These are phyloP conservation scores for Anguilla obscura DNA, from an alignment of 2,797 vertebrate species.

Conservation along the genomic window DNA sequence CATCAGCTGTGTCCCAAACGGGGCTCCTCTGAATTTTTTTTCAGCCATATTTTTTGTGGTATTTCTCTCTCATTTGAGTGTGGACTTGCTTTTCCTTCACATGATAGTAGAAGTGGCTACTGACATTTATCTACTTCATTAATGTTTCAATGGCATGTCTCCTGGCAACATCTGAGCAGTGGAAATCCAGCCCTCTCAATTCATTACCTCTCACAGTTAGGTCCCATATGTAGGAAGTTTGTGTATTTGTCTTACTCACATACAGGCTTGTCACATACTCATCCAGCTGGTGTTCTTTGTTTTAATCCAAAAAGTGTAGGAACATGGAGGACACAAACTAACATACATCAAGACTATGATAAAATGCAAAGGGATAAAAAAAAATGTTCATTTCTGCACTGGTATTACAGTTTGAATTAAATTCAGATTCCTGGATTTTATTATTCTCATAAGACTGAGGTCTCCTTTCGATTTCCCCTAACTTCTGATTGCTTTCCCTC, in stretches of 20 bases:
- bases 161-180: background rate
- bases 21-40: conserved; percentile 51
- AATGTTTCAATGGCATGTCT: background rate
- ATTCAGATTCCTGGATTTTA: too few relatives aligned
- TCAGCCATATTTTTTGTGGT: conserved; percentile 37
- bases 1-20: conserved; percentile 56
- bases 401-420: background rate
- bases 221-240: background rate
- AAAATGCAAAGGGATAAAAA: background rate
- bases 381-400: background rate
- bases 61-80: background rate
- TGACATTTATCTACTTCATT: background rate
- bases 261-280: background rate
- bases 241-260: background rate
- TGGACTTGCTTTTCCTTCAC: background rate
- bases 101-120: background rate
- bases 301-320: background rate
- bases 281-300: background rate
- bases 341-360: background rate
- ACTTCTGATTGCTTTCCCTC: background rate
- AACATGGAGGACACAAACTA: background rate
- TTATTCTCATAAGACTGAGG: background rate
- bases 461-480: background rate
- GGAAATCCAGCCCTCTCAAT: background rate
- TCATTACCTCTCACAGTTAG: background rate